Evolutionary conservation across 2,888 invertebrate genomes (phyloP).

Genomic region (Mesopsocus fuscifrons): DNA sequence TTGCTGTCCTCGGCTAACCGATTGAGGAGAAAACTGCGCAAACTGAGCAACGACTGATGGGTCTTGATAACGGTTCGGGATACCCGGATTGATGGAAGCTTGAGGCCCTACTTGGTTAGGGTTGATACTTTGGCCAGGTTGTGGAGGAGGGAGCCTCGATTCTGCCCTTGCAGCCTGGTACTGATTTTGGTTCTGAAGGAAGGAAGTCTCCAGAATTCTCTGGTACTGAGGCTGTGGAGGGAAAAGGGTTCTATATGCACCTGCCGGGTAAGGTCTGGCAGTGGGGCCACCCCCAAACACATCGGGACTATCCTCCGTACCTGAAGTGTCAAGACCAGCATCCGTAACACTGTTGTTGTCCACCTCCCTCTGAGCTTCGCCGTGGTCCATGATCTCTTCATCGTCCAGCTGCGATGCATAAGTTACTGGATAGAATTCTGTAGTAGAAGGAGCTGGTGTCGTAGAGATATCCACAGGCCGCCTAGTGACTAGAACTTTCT

Average conservation of each 20-base stretch:
- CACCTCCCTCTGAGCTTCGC: not conserved
- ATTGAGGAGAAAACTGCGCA: too few species aligned
- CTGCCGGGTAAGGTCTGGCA: not conserved
- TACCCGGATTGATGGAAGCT: too few species aligned
- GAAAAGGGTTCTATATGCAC: conserved; percentile 1
- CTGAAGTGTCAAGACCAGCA: not conserved
- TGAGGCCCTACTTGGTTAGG: too few species aligned
- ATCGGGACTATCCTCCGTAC: conserved; percentile 8
- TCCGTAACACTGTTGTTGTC: not conserved
- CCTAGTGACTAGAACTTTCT: conserved; percentile 3
- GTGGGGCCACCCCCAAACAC: conserved; percentile 2
- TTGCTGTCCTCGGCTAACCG: too few species aligned
- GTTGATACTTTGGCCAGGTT: too few species aligned
- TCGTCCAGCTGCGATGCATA: not conserved
- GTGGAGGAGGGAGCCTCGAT: too few species aligned
- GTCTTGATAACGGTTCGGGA: too few species aligned
- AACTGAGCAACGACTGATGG: too few species aligned
- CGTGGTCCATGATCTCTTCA: not conserved
- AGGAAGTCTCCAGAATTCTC: conserved; percentile 1
- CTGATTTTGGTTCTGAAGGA: conserved; percentile 5
- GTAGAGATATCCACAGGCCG: conserved; percentile 2
- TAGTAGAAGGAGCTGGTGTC: not conserved
- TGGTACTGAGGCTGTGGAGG: conserved; percentile 1
- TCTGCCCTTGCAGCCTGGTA: conserved; percentile 1
- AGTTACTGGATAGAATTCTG: not conserved